Evolutionary conservation across 2,888 invertebrate genomes (phyloP).

Genomic region (Tetramorium bicarinatum): DNA sequence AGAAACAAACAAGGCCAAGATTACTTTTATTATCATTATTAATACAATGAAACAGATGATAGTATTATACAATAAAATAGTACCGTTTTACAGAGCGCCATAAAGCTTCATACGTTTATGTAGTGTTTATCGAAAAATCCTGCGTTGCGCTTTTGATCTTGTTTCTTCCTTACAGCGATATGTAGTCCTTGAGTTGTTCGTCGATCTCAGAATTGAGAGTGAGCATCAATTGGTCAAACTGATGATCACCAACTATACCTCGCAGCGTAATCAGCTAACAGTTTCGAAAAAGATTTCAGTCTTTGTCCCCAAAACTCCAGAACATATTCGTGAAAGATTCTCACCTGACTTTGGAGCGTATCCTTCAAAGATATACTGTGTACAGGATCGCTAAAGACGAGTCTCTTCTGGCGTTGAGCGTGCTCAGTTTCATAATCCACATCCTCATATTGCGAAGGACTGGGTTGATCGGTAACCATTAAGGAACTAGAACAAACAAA

Average conservation of each 20-base stretch:
- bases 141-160: slow-evolving; percentile 55
- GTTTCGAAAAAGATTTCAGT: slow-evolving; percentile 40
- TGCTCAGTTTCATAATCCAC: slow-evolving; percentile 91
- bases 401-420: slow-evolving; percentile 90
- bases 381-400: slow-evolving; percentile 92
- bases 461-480: slow-evolving; percentile 85
- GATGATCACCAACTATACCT: slow-evolving; percentile 91
- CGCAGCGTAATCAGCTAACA: slow-evolving; percentile 91
- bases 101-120: slow-evolving; percentile 79
- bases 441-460: slow-evolving; percentile 87
- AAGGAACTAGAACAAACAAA: slow-evolving; percentile 82
- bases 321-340: slow-evolving; percentile 35
- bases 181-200: slow-evolving; percentile 90
- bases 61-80: slow-evolving; percentile 84
- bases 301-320: background rate
- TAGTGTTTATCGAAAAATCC: slow-evolving; percentile 69
- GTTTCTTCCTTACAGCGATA: slow-evolving; percentile 84
- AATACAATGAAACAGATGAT: slow-evolving; percentile 82
- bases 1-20: slow-evolving; percentile 39
- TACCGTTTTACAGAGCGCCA: slow-evolving; percentile 80
- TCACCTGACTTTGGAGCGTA: slow-evolving; percentile 91
- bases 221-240: slow-evolving; percentile 92
- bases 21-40: slow-evolving; percentile 83
- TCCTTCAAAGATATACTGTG: slow-evolving; percentile 92
- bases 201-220: slow-evolving; percentile 92